Base-by-base conservation (phyloP, 2,888 invertebrate genomes). In the Epirrhoe alternata region DNA sequence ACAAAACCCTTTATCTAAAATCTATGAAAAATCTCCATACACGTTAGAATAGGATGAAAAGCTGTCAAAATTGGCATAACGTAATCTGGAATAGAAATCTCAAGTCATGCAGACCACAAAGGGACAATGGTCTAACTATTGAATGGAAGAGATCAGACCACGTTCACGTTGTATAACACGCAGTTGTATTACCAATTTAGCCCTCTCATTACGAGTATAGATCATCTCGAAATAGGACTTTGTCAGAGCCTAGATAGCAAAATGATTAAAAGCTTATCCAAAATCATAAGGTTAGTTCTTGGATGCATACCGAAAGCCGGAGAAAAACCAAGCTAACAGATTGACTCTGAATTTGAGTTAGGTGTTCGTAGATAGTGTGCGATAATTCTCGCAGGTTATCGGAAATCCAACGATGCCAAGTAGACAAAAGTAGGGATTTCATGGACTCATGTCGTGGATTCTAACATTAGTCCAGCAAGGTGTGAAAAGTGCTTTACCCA, bases 31-130 rank as follows among this genome's bases (percentile, higher is more conserved):
- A 33, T 67, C 59, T 51, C 58, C 53, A 68, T 60, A 55, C 51
- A 55, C 30, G 33, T 62, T 57, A 58, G n/a, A 60, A 66, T 49
- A 49, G 66, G 38, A 71, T 68, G 73, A 69, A 71, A 66, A 63
- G 70, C 66, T 60, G 58, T 47, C 63, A 68, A 69, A 68, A 69
- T 72, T 71, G 67, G 67, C 67, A 63, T 49, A 69, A 68, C 64
- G 70, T 70, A 73, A 75, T 67, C 70, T 68, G 64, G 66, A 70
- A 78, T 73, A 62, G 71, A 72, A 75, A 71, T 66, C 70, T 72
- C 79, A 71, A 78, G 77, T 79, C 77, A 79, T 71, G 77, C 76
- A 72, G 56, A 54, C 52, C 31, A 77, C 69, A 75, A 74, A 69
- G 63, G 61, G 62, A 76, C 76, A 81, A 79, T 74, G 68, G 68